Base-by-base conservation (phyloP, 2,888 invertebrate species). In the Amphipyra berbera region DNA sequence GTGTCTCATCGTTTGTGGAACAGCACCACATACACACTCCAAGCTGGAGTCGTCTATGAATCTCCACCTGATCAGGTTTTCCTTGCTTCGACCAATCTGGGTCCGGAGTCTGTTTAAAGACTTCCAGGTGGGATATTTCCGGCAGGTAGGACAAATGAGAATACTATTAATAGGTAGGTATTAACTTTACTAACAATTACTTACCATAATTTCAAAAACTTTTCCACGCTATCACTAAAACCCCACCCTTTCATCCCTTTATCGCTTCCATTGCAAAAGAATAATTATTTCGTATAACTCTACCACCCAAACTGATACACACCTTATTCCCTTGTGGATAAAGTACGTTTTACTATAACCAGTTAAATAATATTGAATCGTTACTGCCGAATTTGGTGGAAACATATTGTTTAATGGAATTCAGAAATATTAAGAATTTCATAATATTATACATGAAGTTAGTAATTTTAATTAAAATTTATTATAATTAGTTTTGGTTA, bases 241-340 rank as follows among this genome's bases (percentile, higher is more conserved):
- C 80, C 73, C 27, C 52, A 61, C 66, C 53, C 15, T 48, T 47
- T 50, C 27, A 65, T 71, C 70, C 72, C 60, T 69, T 79, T 75
- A 77, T 78, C 65, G 70, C 52, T 44, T 58, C 52, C 61, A 78
- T 75, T 78, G 68, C 75, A 56, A 72, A 80, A 66, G 70, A 75
- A 76, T 73, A 74, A 82, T 78, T 72, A 80, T 76, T 76, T 68
- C 50, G 61, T 67, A 66, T 53, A 42, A 61, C 9, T 63, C 41
- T 35, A 14, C 14, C 6, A 14, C 13, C 6, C 42, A 56, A 42
- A 40, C 52, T n/a, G 59, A 12, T 42, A 21, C 13, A 27, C 10
- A 37, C 47, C 35, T 53, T 68, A 66, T 33, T 0, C 0, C 0
- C 0, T 1, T 1, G 2, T 0, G 0, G 0, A 21, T 21, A 66